Percentiles rank a stretch among this genome's conserved stretches.
Conservation (phyloP, 2,888 invertebrate genomes). For the Pelosia muscerda region DNA sequence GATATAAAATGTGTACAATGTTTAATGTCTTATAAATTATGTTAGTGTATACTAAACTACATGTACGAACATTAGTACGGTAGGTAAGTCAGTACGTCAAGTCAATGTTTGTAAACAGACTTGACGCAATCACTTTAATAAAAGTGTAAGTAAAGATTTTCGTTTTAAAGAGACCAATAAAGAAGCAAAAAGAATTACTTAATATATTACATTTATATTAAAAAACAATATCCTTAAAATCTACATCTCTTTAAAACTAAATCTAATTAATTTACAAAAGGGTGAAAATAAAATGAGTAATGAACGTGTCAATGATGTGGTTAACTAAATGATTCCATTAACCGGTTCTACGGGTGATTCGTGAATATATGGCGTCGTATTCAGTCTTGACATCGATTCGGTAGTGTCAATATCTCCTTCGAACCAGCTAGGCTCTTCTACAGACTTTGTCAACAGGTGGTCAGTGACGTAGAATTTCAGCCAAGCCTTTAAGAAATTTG, state of each 20-base stretch:
- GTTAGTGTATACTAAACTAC: conserved; percentile 68
- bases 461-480: conserved; percentile 87
- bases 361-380: conserved; percentile 71
- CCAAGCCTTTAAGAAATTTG: conserved; percentile 84
- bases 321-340: conserved; percentile 81
- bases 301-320: conserved; percentile 60
- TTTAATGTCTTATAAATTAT: conserved; percentile 68
- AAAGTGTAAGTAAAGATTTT: conserved; percentile 49
- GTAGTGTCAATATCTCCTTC: conserved; percentile 76
- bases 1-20: conserved; percentile 62
- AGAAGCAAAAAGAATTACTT: conserved; percentile 16
- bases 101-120: conserved; percentile 40
- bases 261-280: conserved; percentile 63
- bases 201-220: conserved; percentile 35
- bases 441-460: conserved; percentile 81
- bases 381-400: conserved; percentile 74
- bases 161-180: conserved; percentile 65
- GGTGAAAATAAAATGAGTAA: conserved; percentile 66
- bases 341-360: conserved; percentile 81
- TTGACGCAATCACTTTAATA: conserved; percentile 55
- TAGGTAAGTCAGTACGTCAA: conserved; percentile 53
- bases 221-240: conserved; percentile 55
- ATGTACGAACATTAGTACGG: conserved; percentile 61
- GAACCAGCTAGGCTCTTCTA: conserved; percentile 84
- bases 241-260: conserved; percentile 71